phyloP scores from a whole-genome alignment of 2,888 invertebrate genomes.

The Tupiocoris notatus region DNA sequence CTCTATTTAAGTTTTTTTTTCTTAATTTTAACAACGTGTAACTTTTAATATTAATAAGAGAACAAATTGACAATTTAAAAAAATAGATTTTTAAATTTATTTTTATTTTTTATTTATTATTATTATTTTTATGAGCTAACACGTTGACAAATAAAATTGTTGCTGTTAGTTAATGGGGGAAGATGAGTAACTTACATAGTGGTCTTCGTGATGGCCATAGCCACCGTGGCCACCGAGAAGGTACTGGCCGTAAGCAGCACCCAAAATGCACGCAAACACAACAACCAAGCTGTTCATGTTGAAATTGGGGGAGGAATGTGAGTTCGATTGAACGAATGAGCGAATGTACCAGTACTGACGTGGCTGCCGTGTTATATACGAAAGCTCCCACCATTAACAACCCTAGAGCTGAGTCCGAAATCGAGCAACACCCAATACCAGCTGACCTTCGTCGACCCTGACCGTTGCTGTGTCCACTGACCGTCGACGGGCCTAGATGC shows the following conservation, averaged over 20 bases:
- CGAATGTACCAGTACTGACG: background rate
- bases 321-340: background rate
- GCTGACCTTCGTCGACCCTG: background rate
- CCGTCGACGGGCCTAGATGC: background rate
- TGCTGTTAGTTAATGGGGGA: too few species aligned
- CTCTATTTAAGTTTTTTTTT: too few species aligned
- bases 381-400: background rate
- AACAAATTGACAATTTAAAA: too few species aligned
- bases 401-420: background rate
- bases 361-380: background rate
- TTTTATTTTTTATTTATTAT: too few species aligned
- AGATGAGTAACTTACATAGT: background rate
- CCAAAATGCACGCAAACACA: conserved; percentile 13
- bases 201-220: background rate
- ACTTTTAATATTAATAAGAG: too few species aligned
- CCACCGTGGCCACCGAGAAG: background rate
- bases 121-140: too few species aligned
- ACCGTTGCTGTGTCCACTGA: background rate
- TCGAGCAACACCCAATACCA: background rate
- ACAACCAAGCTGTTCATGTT: conserved; percentile 7
- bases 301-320: background rate
- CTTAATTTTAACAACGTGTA: too few species aligned
- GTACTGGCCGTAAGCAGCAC: background rate
- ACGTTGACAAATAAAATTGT: too few species aligned
- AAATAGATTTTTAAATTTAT: too few species aligned